These are phyloP conservation scores for Pseudoatta argentina DNA, from an alignment of 1,140 invertebrate species.

Conservation along the genomic window DNA sequence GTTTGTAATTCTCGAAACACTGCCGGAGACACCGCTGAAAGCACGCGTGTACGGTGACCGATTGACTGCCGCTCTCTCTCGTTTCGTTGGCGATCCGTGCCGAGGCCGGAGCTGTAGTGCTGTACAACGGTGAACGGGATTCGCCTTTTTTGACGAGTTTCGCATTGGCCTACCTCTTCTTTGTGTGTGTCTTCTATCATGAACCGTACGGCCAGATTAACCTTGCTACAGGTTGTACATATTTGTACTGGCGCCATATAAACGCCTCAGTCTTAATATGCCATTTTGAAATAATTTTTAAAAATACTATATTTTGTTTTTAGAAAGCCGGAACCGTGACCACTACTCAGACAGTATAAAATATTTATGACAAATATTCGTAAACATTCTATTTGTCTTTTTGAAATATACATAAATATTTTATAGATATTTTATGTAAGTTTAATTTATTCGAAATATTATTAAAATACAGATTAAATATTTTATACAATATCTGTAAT, in stretches of 20 bases:
- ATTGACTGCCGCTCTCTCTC: constrained; percentile 32
- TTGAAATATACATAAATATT: too few species aligned
- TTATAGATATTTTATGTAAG: too few species aligned
- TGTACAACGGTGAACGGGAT: constrained; percentile 75
- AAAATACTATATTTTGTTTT: too few species aligned
- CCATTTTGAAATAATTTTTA: too few species aligned
- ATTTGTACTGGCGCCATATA: constrained; percentile 15
- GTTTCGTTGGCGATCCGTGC: constrained; percentile 69
- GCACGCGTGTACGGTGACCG: constrained; percentile 17
- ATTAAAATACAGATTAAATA: too few species aligned
- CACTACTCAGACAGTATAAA: too few species aligned
- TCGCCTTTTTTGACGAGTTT: constrained; percentile 52
- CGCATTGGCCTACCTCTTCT: constrained; percentile 42
- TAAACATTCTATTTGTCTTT: too few species aligned
- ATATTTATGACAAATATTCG: too few species aligned
- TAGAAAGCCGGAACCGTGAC: too few species aligned
- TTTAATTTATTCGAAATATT: too few species aligned
- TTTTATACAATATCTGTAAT: too few species aligned
- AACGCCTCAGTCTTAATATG: not conserved
- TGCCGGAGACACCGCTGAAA: constrained; percentile 25
- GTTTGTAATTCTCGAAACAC: constrained; percentile 42
- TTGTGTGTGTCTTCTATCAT: constrained; percentile 59
- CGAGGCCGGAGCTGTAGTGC: constrained; percentile 78
- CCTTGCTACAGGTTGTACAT: constrained; percentile 70
- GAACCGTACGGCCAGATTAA: constrained; percentile 65